Base-by-base conservation (phyloP, 2,113 vertebrate species). In the Anseranas semipalmata region DNA sequence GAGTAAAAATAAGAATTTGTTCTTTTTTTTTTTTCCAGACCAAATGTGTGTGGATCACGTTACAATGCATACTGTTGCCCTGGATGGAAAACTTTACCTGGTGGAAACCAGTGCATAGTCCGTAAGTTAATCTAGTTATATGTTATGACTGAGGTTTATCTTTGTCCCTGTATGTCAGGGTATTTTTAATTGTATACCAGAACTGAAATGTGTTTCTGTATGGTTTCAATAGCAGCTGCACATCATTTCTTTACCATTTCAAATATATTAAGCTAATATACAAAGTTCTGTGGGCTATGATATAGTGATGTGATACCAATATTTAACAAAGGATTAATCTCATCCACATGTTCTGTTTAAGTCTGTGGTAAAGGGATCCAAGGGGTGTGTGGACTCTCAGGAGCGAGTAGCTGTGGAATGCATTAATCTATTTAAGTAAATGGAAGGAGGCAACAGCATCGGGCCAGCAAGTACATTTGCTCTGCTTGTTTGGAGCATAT, bases 81-180 rank as follows among this genome's bases (percentile, higher is more conserved):
- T 63, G 99, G 99, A 86, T 99, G 99, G 99, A 99, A 99, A 98
- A 99, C 99, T 9, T 97, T 99, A 96, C 99, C 99, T 67, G 99
- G 99, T 96, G 99, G 99, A 96, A 99, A 99, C 97, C 99, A 99
- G 92, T 99, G 99, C 97, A 99, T 99, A 93, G 99, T 99, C 92
- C 99, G 99, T 99, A 98, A 99, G 99, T 99, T 93, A 83, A 50
- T 65, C 28, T 39, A n/a, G 28, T 90, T 91, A 4, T 10, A 10
- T 85, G 46, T 89, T 81, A 60, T 59, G 62, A 46, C 21, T 84
- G 32, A 86, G 52, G 65, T 77, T 92, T 90, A 66, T 76, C 92
- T 92, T 87, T 89, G 68, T 71, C n/a, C 19, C 41, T 87, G 35
- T 43, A 0, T 48, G n/a, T 65, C 60, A 67, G 68, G 25, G 32